These are phyloP conservation scores for Drosophila neonasuta DNA, from an alignment of 2,888 invertebrate genomes.

Conservation along the genomic window DNA sequence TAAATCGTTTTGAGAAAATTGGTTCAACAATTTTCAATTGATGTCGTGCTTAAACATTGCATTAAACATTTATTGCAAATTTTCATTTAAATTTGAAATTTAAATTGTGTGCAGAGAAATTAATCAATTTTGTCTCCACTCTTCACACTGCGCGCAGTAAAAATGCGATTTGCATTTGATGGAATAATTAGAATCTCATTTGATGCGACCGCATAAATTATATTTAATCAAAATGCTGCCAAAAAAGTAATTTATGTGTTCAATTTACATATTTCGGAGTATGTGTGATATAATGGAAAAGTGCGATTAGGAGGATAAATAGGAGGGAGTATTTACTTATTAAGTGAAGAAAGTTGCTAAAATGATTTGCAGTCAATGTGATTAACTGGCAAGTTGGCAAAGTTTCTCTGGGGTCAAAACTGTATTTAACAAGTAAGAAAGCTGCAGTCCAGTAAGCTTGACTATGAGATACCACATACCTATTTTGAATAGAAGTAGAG, in stretches of 20 bases:
- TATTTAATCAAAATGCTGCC: slow-evolving; percentile 39
- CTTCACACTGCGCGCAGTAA: slow-evolving; percentile 10
- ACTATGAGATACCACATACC: no score
- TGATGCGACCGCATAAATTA: slow-evolving; percentile 55
- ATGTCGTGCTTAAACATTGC: slow-evolving; percentile 11
- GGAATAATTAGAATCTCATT: slow-evolving; percentile 56
- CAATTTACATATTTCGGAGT: slow-evolving; percentile 56
- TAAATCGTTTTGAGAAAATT: slow-evolving; percentile 11
- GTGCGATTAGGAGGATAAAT: slow-evolving; percentile 11
- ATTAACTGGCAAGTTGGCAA: slow-evolving; percentile 6
- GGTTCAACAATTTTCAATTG: slow-evolving; percentile 15
- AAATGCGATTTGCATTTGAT: slow-evolving; percentile 48
- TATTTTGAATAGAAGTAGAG: no score
- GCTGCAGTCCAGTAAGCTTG: no score
- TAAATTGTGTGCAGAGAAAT: slow-evolving; percentile 35
- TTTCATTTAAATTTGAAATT: slow-evolving; percentile 35
- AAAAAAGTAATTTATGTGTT: slow-evolving; percentile 12
- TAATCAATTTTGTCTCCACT: slow-evolving; percentile 48
- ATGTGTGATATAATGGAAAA: slow-evolving; percentile 31
- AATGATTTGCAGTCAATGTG: not conserved
- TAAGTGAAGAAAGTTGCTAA: no score
- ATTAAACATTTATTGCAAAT: slow-evolving; percentile 21
- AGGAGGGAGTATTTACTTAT: no score
- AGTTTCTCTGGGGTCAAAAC: not conserved
- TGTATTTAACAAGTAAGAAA: slow-evolving; percentile 5